phyloP scores from a whole-genome alignment of 2,888 invertebrate genomes.

The Lasioglossum oenotherae region DNA sequence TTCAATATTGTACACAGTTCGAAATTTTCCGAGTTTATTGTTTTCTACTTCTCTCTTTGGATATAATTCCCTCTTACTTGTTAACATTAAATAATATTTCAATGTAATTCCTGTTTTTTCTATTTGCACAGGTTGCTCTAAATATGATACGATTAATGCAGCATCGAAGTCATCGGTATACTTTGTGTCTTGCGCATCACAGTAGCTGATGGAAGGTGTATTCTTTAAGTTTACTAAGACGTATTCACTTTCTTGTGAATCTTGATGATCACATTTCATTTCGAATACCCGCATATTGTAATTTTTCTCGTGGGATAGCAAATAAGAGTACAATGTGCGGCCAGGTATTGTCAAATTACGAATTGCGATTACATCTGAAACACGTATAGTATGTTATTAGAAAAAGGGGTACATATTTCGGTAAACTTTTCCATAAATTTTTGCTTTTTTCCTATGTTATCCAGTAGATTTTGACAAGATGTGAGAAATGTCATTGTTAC shows the following conservation, averaged over 20 bases:
- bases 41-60: slow-evolving; percentile 88
- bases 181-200: slow-evolving; percentile 87
- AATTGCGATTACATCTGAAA: slow-evolving; percentile 86
- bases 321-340: slow-evolving; percentile 89
- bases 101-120: slow-evolving; percentile 79
- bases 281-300: slow-evolving; percentile 89
- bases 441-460: too few species aligned
- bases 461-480: too few species aligned
- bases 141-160: slow-evolving; percentile 88
- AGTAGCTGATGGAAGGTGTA: slow-evolving; percentile 86
- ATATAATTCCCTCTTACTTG: slow-evolving; percentile 85
- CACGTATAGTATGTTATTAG: slow-evolving; percentile 1
- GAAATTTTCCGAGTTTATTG: slow-evolving; percentile 87
- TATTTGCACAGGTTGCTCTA: slow-evolving; percentile 81
- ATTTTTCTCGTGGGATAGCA: slow-evolving; percentile 88
- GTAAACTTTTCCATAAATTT: too few species aligned
- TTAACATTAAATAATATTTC: slow-evolving; percentile 81
- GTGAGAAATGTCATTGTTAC: too few species aligned
- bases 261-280: slow-evolving; percentile 84
- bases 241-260: slow-evolving; percentile 86
- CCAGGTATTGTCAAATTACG: slow-evolving; percentile 87
- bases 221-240: slow-evolving; percentile 88
- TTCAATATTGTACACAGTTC: slow-evolving; percentile 86
- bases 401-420: neutral
- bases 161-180: slow-evolving; percentile 89